phyloP scores from a whole-genome alignment of 2,888 invertebrate species.

The Macrophya alboannulata region DNA sequence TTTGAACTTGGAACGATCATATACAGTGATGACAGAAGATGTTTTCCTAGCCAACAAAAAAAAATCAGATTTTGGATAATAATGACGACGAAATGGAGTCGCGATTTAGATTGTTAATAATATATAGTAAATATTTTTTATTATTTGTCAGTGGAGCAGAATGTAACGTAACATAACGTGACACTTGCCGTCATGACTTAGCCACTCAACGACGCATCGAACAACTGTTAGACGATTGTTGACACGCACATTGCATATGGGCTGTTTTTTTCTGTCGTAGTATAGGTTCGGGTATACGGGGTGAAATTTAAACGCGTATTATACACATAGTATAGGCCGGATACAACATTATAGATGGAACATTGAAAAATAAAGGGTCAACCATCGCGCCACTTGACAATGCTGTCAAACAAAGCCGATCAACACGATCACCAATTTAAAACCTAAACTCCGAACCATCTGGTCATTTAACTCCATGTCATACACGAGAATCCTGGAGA shows the following conservation, averaged over 20 bases:
- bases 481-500: not conserved
- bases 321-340: not conserved
- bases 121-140: not conserved
- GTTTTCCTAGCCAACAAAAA: not conserved
- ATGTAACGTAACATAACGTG: slow-evolving; percentile 4
- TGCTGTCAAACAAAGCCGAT: slow-evolving; percentile 35
- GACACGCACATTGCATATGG: slow-evolving; percentile 53
- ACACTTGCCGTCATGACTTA: slow-evolving; percentile 47
- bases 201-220: slow-evolving; percentile 40
- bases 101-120: not conserved
- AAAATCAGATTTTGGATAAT: not conserved
- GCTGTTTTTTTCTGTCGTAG: not conserved
- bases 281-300: slow-evolving; percentile 11
- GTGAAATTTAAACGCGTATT: slow-evolving; percentile 14
- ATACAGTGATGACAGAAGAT: not conserved
- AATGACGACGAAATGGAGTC: not conserved
- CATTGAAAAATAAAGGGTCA: slow-evolving; percentile 33
- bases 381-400: slow-evolving; percentile 24
- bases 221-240: slow-evolving; percentile 50
- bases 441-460: slow-evolving; percentile 14
- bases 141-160: not conserved
- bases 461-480: not conserved
- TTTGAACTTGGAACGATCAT: not conserved
- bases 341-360: slow-evolving; percentile 17
- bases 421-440: slow-evolving; percentile 7